Evolutionary conservation across 2,888 invertebrate species (phyloP), one percentile per base, ranked within the genome.

Genomic region (Drosophila suboccidentalis): DNA sequence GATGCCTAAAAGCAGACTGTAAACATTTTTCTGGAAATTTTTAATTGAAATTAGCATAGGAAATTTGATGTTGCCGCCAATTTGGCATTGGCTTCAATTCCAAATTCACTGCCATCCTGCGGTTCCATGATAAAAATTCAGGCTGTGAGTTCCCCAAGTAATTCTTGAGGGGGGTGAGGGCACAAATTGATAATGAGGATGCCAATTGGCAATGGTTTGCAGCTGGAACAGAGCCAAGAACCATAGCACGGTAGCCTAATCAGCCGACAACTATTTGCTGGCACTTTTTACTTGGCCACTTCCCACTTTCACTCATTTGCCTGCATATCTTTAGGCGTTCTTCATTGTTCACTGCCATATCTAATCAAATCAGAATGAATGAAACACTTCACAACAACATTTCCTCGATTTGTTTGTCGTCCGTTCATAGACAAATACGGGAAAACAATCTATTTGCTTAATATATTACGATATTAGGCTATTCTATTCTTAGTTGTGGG

Each of bases 11-110:
- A 54, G 65, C 41, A 53, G 64, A 54, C 15, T 54, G 32, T 22
- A 26, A 26, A 66, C 64, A 78, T 85, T 82, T 75, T 75, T 86
- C 80, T 38, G 34, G 26, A 69, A 68, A 78, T 82, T 85, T 80
- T 83, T 86, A 86, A 86, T 86, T 82, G 86, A 86, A 82, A 82
- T 82, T 82, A 83, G 71, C 82, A 80, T 83, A 67, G 55, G 54
- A 69, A 85, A 78, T 80, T 78, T 59, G 61, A 70, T 66, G 82
- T 55, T 66, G 59, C 77, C 82, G 49, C 80, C 50, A 65, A 71
- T 78, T 73, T 59, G 55, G 26, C 59, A 63, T 47, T 44, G 59
- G 64, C 68, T 62, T 19, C 38, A 61, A 61, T 44, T 47, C 39
- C 13, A 41, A 70, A 39, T 46, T 58, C 58, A 71, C 55, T 62